Percentiles rank a stretch among this genome's conserved stretches.
Evolutionary conservation across 2,797 vertebrate species (phyloP).

Genomic region (Neoniphon sammara): DNA sequence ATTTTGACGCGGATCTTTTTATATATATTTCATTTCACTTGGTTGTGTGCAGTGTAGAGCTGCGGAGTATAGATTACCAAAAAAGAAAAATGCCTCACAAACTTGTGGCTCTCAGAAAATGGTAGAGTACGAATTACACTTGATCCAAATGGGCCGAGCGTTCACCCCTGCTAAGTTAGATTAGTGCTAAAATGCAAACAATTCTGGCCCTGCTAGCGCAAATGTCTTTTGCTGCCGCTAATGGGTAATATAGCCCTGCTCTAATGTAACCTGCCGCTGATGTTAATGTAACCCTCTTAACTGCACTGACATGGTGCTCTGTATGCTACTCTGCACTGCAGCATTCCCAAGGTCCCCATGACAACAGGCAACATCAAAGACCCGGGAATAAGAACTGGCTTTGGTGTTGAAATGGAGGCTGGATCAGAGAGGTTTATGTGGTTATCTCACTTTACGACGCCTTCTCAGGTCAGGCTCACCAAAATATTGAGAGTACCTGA

Average conservation of each 20-base stretch:
- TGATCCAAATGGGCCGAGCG: constrained; percentile 49
- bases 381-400: constrained; percentile 30
- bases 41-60: constrained; percentile 9
- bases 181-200: constrained; percentile 58
- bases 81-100: constrained; percentile 28
- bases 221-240: constrained; percentile 68
- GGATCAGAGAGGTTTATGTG: constrained; percentile 10
- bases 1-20: constrained; percentile 8
- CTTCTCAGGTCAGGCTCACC: neutral
- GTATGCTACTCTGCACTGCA: constrained; percentile 55
- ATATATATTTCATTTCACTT: neutral
- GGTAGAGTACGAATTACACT: constrained; percentile 56
- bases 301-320: constrained; percentile 58
- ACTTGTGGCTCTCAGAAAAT: constrained; percentile 46
- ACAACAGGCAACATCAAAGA: constrained; percentile 72
- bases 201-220: constrained; percentile 46
- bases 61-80: neutral
- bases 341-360: constrained; percentile 57
- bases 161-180: constrained; percentile 52
- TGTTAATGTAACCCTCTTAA: constrained; percentile 76
- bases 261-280: constrained; percentile 65
- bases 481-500: constrained; percentile 16
- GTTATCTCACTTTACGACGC: neutral
- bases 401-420: constrained; percentile 35
- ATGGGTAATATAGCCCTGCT: constrained; percentile 62